phyloP scores from a whole-genome alignment of 2,113 vertebrate genomes.

The Notiomystis cincta region DNA sequence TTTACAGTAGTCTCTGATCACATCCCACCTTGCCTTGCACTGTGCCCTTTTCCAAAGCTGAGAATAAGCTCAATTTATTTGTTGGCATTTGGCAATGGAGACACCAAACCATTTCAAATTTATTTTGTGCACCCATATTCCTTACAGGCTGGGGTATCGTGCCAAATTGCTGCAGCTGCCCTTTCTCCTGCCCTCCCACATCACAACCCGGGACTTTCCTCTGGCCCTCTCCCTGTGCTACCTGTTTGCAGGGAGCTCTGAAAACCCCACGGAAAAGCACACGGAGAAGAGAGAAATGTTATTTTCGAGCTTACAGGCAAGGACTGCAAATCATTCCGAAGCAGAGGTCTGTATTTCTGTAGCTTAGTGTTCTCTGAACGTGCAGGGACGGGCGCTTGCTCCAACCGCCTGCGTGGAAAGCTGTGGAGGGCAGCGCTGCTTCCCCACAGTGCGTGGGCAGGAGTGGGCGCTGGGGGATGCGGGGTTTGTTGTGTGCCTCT shows the following conservation, averaged over 20 bases:
- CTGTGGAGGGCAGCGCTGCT: background rate
- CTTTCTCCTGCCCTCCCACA: background rate
- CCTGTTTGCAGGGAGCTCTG: background rate
- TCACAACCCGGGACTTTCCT: background rate
- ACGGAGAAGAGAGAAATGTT: background rate
- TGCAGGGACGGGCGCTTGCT: background rate
- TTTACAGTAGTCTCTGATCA: background rate
- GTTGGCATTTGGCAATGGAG: background rate
- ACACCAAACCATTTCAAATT: background rate
- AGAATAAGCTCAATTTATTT: background rate
- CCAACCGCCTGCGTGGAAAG: background rate
- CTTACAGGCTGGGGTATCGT: background rate
- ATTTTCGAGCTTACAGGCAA: background rate
- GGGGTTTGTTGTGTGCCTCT: background rate
- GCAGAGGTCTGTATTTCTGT: background rate
- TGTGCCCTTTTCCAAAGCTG: background rate
- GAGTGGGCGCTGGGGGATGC: no score
- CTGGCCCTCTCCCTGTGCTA: background rate
- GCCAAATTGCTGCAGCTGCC: background rate
- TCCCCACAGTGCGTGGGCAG: background rate
- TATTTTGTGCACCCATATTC: background rate
- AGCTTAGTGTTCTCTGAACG: background rate
- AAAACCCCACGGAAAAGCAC: background rate
- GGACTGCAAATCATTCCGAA: slow-evolving; percentile 11
- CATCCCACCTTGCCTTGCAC: background rate